Conservation (phyloP, 2,113 vertebrate species). For the Vulpes ferrilata region DNA sequence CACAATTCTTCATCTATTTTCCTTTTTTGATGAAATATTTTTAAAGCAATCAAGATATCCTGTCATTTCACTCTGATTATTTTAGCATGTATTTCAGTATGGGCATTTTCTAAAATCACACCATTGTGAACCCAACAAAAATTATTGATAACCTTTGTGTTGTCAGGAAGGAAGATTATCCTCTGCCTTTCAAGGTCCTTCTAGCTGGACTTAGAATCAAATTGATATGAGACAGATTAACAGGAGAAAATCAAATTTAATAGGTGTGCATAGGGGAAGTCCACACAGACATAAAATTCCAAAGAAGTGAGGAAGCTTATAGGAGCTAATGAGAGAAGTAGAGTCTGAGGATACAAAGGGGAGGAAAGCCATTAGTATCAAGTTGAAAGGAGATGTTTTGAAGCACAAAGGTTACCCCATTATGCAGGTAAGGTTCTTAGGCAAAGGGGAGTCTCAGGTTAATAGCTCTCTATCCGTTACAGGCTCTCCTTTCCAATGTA, state of each 20-base stretch:
- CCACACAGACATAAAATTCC: neutral
- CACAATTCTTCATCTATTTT: conserved; percentile 12
- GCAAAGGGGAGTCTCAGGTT: neutral
- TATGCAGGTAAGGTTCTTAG: neutral
- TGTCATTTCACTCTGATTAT: neutral
- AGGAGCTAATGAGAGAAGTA: neutral
- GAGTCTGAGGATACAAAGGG: neutral
- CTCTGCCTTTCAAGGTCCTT: neutral
- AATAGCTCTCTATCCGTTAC: neutral
- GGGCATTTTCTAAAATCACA: neutral
- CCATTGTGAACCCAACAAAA: neutral
- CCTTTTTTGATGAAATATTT: neutral
- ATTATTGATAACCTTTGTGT: neutral
- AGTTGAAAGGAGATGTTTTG: neutral
- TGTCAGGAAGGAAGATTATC: neutral
- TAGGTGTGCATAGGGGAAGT: neutral
- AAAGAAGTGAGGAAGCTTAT: neutral
- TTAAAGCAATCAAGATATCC: conserved; percentile 39
- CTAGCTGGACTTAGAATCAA: neutral
- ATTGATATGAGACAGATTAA: neutral
- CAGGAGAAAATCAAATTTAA: neutral
- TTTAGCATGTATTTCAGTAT: neutral
- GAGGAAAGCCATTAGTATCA: neutral
- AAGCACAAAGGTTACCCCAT: neutral
- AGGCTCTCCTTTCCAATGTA: neutral